Percentiles rank a stretch among this genome's conserved stretches.
These are phyloP conservation scores for Habropoda laboriosa DNA, from an alignment of 1,140 invertebrate species.

Conservation along the genomic window DNA sequence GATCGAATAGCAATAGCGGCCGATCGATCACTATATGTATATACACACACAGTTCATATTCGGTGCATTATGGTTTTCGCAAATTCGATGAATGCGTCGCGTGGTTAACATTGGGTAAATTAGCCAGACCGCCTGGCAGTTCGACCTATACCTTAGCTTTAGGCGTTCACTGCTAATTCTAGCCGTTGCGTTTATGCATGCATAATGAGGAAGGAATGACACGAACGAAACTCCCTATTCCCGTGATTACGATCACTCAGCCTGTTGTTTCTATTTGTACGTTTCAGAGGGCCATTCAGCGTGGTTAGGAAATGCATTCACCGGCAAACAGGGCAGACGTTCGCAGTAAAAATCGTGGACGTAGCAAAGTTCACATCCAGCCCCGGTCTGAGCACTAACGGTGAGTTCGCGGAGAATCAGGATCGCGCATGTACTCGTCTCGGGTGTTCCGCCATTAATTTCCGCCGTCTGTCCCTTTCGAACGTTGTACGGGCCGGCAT, in stretches of 20 bases:
- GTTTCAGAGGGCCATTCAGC: conserved; percentile 97
- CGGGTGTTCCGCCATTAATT: conserved; percentile 55
- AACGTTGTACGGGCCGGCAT: conserved; percentile 53
- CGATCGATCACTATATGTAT: conserved; percentile 15
- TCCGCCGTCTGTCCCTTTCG: conserved; percentile 1
- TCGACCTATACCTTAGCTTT: conserved; percentile 21
- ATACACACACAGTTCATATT: conserved; percentile 24
- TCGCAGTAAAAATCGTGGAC: conserved; percentile 99
- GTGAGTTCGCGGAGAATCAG: conserved; percentile 82
- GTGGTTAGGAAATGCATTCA: conserved; percentile 97
- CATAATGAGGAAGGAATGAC: background rate
- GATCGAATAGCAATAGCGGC: conserved; percentile 16
- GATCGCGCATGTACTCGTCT: background rate
- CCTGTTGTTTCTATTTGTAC: conserved; percentile 29
- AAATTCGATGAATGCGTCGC: conserved; percentile 57
- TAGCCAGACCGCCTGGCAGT: conserved; percentile 38
- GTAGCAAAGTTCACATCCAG: conserved; percentile 98
- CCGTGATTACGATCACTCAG: conserved; percentile 41
- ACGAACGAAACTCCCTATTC: background rate
- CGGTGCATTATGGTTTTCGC: conserved; percentile 46
- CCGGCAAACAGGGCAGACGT: conserved; percentile 96
- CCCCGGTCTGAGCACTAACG: conserved; percentile 96
- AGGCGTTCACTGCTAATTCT: conserved; percentile 13
- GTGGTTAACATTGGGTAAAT: conserved; percentile 58
- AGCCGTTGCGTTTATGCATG: conserved; percentile 10